Conservation (phyloP, 2,113 vertebrate species). For the Dipodomys stephensi region DNA sequence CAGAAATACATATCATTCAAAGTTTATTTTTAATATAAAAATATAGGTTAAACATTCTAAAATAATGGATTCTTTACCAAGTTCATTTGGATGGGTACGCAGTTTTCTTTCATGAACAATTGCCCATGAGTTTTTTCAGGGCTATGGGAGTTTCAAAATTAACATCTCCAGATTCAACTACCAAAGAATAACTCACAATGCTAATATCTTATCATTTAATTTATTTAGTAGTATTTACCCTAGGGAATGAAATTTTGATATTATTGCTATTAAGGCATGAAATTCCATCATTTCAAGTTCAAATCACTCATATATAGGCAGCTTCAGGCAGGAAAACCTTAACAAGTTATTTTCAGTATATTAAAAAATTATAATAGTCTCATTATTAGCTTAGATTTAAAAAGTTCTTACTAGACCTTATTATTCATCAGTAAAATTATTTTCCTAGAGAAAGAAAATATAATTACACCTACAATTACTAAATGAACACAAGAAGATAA, state of each 20-base stretch:
- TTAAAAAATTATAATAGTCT: background rate
- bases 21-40: background rate
- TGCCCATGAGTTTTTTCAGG: background rate
- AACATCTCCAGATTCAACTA: background rate
- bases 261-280: background rate
- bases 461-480: background rate
- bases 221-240: constrained; percentile 25
- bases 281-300: background rate
- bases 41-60: background rate
- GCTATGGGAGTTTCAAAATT: background rate
- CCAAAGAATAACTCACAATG: background rate
- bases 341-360: background rate
- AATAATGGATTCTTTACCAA: background rate
- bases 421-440: background rate
- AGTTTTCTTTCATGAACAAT: background rate
- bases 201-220: background rate
- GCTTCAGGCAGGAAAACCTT: background rate
- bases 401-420: background rate
- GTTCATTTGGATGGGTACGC: background rate
- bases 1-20: background rate
- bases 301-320: background rate
- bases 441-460: background rate
- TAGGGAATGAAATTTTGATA: background rate
- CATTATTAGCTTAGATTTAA: background rate
- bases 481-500: background rate